A percentile compares a stretch with the other conserved stretches of the same genome.
phyloP scores from a whole-genome alignment of 2,888 invertebrate genomes.

The Drosophila phalerata region DNA sequence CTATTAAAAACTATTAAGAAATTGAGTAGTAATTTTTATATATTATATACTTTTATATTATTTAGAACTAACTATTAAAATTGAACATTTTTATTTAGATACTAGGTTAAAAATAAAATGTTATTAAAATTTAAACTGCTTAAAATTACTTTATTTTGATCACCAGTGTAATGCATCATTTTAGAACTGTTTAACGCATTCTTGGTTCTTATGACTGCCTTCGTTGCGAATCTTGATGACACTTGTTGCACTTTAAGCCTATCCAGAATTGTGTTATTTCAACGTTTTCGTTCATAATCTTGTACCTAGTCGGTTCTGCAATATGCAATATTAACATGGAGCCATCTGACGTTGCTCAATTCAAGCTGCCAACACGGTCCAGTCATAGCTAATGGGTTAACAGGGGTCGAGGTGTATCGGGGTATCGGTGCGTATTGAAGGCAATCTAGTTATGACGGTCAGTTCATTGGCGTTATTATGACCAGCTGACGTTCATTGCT shows the following conservation, averaged over 20 bases:
- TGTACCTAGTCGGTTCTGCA: constrained; percentile 34
- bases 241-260: constrained; percentile 66
- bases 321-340: constrained; percentile 50
- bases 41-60: too few species aligned
- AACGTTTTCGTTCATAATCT: constrained; percentile 53
- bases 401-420: not conserved
- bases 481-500: constrained; percentile 63
- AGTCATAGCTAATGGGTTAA: not conserved
- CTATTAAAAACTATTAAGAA: too few species aligned
- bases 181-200: constrained; percentile 44
- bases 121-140: too few species aligned
- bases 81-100: too few species aligned
- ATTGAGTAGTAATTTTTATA: too few species aligned
- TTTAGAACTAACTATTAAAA: too few species aligned
- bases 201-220: too few species aligned
- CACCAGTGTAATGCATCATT: constrained; percentile 29
- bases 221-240: too few species aligned
- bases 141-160: not conserved
- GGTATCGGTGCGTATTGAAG: constrained; percentile 13
- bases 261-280: constrained; percentile 65
- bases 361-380: constrained; percentile 27
- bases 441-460: constrained; percentile 48
- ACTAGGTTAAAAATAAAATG: too few species aligned
- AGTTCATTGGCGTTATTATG: constrained; percentile 58
- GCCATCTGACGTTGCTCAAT: constrained; percentile 39